These are phyloP conservation scores for Watersipora subatra DNA, from an alignment of 1,140 invertebrate species.

Conservation along the genomic window DNA sequence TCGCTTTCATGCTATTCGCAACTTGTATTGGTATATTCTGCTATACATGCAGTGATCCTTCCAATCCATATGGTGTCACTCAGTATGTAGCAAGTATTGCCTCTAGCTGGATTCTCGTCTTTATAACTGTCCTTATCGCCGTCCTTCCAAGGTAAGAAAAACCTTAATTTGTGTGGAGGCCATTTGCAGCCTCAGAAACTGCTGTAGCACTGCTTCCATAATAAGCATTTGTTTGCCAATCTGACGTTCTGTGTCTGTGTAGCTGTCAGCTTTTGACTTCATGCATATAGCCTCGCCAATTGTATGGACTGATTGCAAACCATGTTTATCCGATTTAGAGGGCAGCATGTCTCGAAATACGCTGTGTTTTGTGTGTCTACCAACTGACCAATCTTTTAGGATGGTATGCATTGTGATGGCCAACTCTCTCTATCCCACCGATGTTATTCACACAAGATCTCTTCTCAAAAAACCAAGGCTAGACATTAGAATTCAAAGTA, in stretches of 20 bases:
- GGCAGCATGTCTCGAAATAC: too few relatives aligned
- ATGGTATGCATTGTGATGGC: neutral
- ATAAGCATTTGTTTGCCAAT: neutral
- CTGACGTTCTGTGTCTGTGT: too few relatives aligned
- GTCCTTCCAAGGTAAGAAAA: neutral
- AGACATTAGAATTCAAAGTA: too few relatives aligned
- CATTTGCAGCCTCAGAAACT: neutral
- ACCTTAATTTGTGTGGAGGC: neutral
- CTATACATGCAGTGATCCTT: constrained; percentile 49
- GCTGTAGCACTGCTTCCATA: neutral
- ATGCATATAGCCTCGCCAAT: too few relatives aligned
- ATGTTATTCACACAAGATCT: neutral
- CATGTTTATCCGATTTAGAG: too few relatives aligned
- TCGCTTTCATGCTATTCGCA: constrained; percentile 68
- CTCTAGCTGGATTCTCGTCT: neutral
- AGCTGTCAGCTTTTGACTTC: neutral
- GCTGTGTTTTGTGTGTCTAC: too few relatives aligned
- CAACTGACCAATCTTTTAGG: too few relatives aligned
- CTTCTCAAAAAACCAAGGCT: too few relatives aligned
- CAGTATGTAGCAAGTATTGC: constrained; percentile 32
- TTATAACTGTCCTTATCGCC: neutral
- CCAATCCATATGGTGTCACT: constrained; percentile 68
- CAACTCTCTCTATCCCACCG: neutral
- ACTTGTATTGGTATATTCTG: constrained; percentile 65
- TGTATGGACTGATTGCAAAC: too few relatives aligned